phyloP scores from a whole-genome alignment of 2,888 invertebrate genomes.

The Tenthredo notha region DNA sequence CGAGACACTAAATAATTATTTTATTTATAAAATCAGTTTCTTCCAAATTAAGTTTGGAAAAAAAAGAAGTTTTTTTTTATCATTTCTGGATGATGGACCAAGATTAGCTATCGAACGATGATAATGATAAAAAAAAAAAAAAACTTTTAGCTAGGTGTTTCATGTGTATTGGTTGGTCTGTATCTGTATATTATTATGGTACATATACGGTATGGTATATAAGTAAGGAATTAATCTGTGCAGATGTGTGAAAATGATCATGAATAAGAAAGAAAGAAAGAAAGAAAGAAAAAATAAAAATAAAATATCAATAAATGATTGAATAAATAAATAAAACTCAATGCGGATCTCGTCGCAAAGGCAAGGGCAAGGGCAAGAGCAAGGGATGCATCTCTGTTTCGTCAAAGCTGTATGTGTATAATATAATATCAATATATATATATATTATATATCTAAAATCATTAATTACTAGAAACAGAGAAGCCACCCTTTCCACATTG shows the following conservation, averaged over 20 bases:
- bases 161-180: slow-evolving; percentile 28
- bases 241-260: background rate
- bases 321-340: background rate
- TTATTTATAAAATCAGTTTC: slow-evolving; percentile 31
- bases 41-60: slow-evolving; percentile 14
- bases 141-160: slow-evolving; percentile 54
- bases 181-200: background rate
- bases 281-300: background rate
- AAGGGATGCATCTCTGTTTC: background rate
- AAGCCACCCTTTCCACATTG: background rate
- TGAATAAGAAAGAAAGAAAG: background rate
- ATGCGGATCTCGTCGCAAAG: background rate
- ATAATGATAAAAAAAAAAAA: slow-evolving; percentile 30
- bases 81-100: slow-evolving; percentile 60
- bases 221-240: background rate
- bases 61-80: slow-evolving; percentile 24
- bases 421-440: background rate
- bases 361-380: too few species aligned
- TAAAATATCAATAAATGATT: background rate
- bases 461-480: background rate
- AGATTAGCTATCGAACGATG: slow-evolving; percentile 58
- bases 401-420: background rate
- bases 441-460: background rate
- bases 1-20: background rate
- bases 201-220: background rate